Evolutionary conservation across 37 sponge, comb jelly and placozoan species (phyloP).

Genomic region (Hormiphora californensis): DNA sequence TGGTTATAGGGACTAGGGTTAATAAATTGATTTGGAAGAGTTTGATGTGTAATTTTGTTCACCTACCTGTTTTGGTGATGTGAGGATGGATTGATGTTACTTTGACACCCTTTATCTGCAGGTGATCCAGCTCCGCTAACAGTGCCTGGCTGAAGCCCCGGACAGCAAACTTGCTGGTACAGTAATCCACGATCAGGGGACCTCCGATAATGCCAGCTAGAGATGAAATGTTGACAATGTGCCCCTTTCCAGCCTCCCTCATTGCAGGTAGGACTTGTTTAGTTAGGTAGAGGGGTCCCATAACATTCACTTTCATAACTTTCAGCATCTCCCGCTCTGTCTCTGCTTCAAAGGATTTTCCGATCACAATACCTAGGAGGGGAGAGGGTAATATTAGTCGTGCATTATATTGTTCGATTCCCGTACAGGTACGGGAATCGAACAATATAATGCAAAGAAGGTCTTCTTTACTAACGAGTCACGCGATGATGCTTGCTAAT

Average conservation of each 20-base stretch:
- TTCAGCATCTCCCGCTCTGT: slow-evolving; percentile 20
- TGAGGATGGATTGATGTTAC: slow-evolving; percentile 6
- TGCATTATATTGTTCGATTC: too few relatives aligned
- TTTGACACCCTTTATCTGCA: background rate
- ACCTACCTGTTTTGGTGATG: slow-evolving; percentile 26
- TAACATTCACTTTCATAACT: background rate
- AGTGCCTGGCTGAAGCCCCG: slow-evolving; percentile 4
- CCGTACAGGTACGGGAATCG: too few relatives aligned
- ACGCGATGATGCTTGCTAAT: too few relatives aligned
- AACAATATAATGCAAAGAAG: too few relatives aligned
- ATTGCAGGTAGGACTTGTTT: background rate
- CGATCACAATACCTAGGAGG: background rate
- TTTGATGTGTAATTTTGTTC: too few relatives aligned
- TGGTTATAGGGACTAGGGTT: too few relatives aligned
- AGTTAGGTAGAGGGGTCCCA: background rate
- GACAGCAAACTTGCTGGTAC: slow-evolving; percentile 4
- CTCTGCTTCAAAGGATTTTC: background rate
- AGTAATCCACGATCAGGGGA: background rate
- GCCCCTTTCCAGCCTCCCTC: background rate
- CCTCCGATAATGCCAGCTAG: slow-evolving; percentile 17
- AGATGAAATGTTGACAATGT: slow-evolving; percentile 50
- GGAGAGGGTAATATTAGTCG: too few relatives aligned
- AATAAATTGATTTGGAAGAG: too few relatives aligned
- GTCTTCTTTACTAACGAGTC: too few relatives aligned
- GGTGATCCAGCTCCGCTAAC: background rate